These are phyloP conservation scores for Aphodius sticticus DNA, from an alignment of 2,888 invertebrate genomes.

Conservation along the genomic window DNA sequence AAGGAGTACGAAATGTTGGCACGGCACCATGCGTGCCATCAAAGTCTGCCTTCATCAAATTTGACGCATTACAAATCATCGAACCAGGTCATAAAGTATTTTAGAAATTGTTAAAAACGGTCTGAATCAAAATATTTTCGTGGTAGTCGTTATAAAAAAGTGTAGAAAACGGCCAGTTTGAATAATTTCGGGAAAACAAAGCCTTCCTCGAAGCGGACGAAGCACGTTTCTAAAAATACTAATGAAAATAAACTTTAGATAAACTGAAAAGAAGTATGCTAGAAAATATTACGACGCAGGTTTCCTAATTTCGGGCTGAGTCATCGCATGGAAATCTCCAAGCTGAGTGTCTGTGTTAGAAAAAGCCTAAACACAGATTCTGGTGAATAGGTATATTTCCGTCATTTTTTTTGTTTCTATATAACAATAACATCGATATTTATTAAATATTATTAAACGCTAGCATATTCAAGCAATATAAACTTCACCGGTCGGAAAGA, in stretches of 20 bases:
- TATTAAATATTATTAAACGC: no score
- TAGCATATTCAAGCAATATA: no score
- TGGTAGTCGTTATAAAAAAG: background rate
- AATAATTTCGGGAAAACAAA: background rate
- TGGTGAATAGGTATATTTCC: background rate
- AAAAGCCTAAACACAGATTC: no score
- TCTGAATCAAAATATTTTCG: conserved; percentile 4
- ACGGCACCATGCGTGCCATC: conserved; percentile 4
- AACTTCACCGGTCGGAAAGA: no score
- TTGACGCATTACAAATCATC: background rate
- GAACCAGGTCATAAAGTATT: background rate
- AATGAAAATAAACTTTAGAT: background rate
- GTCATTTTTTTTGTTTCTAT: no score
- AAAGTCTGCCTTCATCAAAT: background rate
- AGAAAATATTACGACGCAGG: background rate
- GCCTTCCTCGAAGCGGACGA: background rate
- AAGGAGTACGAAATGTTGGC: conserved; percentile 4
- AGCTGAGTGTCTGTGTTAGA: no score
- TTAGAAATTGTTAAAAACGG: background rate
- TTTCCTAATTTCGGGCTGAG: background rate
- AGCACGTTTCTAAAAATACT: background rate
- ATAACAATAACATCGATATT: no score
- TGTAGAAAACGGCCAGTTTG: background rate
- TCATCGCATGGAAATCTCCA: background rate
- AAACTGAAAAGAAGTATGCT: background rate